A percentile compares a stretch with the other conserved stretches of the same genome.
These are phyloP conservation scores for Phenganax subtilis DNA, from an alignment of 92 coral and sea anemone genomes.

Conservation along the genomic window DNA sequence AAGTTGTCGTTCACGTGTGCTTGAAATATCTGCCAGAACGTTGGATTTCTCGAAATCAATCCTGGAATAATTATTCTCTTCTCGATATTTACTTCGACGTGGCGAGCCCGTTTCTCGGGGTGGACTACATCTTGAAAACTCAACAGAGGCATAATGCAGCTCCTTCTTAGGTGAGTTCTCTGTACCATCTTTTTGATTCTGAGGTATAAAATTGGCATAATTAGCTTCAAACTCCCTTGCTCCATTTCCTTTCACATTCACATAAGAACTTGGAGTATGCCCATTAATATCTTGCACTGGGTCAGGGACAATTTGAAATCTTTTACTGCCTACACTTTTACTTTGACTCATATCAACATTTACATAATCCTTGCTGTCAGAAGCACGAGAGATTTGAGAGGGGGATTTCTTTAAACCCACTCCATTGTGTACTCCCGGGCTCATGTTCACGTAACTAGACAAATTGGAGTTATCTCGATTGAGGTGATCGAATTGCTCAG, in stretches of 20 bases:
- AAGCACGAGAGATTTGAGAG: constrained; percentile 13
- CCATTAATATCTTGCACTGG: not conserved
- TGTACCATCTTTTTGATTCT: not conserved
- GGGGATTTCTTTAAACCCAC: not conserved
- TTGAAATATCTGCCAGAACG: constrained; percentile 50
- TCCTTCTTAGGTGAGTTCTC: not conserved
- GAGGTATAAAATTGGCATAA: constrained; percentile 16
- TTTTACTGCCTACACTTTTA: constrained; percentile 15
- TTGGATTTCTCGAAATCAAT: constrained; percentile 81
- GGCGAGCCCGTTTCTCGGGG: not conserved
- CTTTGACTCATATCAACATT: constrained; percentile 26
- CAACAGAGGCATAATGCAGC: constrained; percentile 36
- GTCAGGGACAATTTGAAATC: constrained; percentile 15
- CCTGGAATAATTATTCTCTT: constrained; percentile 50
- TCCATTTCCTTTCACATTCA: constrained; percentile 6
- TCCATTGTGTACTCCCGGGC: not conserved
- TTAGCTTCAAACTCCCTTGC: not conserved
- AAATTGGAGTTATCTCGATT: not conserved
- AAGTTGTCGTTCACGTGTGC: constrained; percentile 23
- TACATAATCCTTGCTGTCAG: not conserved
- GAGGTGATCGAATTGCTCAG: constrained; percentile 27
- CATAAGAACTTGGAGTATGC: constrained; percentile 5
- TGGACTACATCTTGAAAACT: not conserved
- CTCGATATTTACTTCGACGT: not conserved
- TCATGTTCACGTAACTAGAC: constrained; percentile 16